A percentile compares a stretch with the other conserved stretches of the same genome.
Conservation (phyloP, 1,140 invertebrate species). For the Battus philenor region DNA sequence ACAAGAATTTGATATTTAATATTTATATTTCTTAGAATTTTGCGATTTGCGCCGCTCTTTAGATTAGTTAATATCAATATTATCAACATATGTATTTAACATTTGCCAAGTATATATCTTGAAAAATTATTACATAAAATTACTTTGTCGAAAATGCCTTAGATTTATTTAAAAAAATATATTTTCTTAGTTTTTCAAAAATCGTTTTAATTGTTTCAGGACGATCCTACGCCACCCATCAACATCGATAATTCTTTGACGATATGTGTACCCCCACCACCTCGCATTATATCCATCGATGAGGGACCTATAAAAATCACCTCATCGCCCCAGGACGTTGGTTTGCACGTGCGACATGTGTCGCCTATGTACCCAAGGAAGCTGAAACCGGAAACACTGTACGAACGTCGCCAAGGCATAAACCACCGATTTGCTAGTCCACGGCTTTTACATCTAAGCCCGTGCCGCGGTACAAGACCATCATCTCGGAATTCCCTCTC, state of each 20-base stretch:
- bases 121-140: background rate
- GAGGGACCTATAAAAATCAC: constrained; percentile 36
- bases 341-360: constrained; percentile 39
- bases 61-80: background rate
- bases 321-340: constrained; percentile 38
- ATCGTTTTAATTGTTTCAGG: too few relatives aligned
- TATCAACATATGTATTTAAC: background rate
- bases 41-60: background rate
- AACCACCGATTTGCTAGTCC: constrained; percentile 78
- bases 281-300: constrained; percentile 44
- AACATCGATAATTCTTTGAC: constrained; percentile 39
- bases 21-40: background rate
- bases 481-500: constrained; percentile 84
- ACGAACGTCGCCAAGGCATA: constrained; percentile 57
- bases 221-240: constrained; percentile 33
- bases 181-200: constrained; percentile 28
- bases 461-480: constrained; percentile 78
- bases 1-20: too few relatives aligned
- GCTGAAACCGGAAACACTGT: constrained; percentile 52
- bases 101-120: background rate
- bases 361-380: constrained; percentile 59
- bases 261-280: constrained; percentile 39
- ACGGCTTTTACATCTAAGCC: constrained; percentile 79
- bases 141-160: background rate
- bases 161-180: background rate